Conservation (phyloP, 2,113 vertebrate genomes). For the Nasalis larvatus region DNA sequence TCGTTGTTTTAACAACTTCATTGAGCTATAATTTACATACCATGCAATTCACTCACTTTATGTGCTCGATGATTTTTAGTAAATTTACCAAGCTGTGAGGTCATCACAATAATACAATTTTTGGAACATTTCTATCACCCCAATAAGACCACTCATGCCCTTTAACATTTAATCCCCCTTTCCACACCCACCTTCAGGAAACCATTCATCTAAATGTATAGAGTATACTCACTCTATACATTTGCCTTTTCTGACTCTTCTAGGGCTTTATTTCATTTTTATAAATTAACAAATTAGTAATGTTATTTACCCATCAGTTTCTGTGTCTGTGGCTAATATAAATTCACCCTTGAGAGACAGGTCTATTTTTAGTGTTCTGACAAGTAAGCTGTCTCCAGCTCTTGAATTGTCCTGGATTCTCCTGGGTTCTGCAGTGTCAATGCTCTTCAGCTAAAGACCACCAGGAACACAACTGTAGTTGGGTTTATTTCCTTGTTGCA, state of each 20-base stretch:
- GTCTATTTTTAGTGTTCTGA: neutral
- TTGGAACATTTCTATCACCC: neutral
- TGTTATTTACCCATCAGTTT: neutral
- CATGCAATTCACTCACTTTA: neutral
- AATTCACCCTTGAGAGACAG: neutral
- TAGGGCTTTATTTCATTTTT: neutral
- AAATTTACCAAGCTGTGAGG: neutral
- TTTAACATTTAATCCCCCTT: neutral
- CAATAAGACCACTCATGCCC: neutral
- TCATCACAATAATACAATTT: neutral
- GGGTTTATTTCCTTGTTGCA: neutral
- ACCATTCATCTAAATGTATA: neutral
- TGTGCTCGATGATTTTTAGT: neutral
- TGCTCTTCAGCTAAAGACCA: neutral
- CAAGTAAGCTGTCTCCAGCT: neutral
- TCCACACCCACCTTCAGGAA: neutral
- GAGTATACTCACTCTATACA: neutral
- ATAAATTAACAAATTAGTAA: neutral
- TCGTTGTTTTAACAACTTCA: conserved; percentile 6
- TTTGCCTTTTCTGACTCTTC: neutral
- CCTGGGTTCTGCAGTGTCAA: neutral
- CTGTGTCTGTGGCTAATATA: neutral
- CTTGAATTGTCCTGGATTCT: neutral
- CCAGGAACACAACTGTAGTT: neutral
- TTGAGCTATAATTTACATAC: neutral